Percentiles rank a stretch among this genome's conserved stretches.
Conservation (phyloP, 2,888 invertebrate genomes). For the Odontothrips loti region DNA sequence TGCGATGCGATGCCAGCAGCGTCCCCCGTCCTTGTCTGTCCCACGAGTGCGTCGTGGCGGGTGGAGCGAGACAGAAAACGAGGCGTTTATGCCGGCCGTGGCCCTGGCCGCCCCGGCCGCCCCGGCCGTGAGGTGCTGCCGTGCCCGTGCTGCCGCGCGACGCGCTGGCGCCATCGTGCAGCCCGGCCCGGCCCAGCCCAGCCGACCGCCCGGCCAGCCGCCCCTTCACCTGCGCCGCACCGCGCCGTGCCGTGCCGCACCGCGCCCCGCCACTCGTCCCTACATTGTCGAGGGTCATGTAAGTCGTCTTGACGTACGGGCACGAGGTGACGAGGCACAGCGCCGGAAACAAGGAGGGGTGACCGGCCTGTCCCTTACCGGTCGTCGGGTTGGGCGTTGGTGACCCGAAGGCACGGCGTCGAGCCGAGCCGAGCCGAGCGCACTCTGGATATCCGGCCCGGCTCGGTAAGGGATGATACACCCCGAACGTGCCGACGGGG, state of each 20-base stretch:
- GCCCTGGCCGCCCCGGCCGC: not conserved
- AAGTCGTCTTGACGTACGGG: not conserved
- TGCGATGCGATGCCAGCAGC: not conserved
- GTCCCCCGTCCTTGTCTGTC: not conserved
- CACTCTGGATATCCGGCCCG: too few species aligned
- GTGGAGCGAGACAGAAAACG: not conserved
- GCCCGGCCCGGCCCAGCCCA: not conserved
- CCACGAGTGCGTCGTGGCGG: not conserved
- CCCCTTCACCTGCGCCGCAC: not conserved
- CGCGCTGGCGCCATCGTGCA: not conserved
- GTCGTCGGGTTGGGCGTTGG: not conserved
- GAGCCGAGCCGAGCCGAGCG: too few species aligned
- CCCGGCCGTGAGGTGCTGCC: not conserved
- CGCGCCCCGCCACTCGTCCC: not conserved
- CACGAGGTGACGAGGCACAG: not conserved
- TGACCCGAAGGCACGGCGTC: not conserved
- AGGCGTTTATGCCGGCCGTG: not conserved
- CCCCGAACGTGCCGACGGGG: too few species aligned
- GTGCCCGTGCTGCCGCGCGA: not conserved
- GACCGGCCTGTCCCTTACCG: not conserved
- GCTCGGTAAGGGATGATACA: too few species aligned
- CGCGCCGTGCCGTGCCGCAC: not conserved
- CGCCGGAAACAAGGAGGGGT: not conserved
- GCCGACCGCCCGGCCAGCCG: not conserved
- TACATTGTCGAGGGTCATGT: not conserved